A percentile compares a stretch with the other conserved stretches of the same genome.
phyloP scores from a whole-genome alignment of 2,888 invertebrate species.

The Cosmia trapezina region DNA sequence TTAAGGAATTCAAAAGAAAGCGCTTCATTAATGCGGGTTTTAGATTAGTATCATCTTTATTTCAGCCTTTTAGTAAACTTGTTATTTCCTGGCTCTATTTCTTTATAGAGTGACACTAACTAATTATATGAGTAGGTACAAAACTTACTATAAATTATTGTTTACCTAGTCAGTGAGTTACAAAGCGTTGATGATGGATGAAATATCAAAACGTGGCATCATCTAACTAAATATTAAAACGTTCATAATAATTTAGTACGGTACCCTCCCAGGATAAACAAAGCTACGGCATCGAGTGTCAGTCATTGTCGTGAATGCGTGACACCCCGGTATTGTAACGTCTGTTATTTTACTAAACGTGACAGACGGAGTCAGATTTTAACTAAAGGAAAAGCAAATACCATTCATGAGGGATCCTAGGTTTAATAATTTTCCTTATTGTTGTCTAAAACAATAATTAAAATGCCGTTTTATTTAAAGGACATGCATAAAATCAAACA shows the following conservation, averaged over 20 bases:
- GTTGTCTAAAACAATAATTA: neutral
- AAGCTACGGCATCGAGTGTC: constrained; percentile 20
- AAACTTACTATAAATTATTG: no score
- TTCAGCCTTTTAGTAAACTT: neutral
- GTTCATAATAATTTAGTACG: neutral
- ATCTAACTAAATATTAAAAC: constrained; percentile 4
- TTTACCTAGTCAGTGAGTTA: neutral
- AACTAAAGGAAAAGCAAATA: neutral
- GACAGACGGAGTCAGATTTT: constrained; percentile 8
- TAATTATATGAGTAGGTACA: neutral
- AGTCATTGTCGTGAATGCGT: constrained; percentile 20
- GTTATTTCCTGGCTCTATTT: no score
- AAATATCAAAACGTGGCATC: neutral
- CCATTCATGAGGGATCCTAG: neutral
- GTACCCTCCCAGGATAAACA: constrained; percentile 18
- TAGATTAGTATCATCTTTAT: constrained; percentile 15
- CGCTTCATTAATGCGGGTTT: constrained; percentile 1
- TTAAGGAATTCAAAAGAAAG: neutral
- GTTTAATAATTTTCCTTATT: neutral
- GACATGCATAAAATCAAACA: neutral
- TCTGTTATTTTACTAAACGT: constrained; percentile 27
- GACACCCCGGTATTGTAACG: constrained; percentile 8
- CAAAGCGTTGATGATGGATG: neutral
- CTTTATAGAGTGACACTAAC: neutral
- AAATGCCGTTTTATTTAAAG: neutral